Conservation (phyloP, 2,113 vertebrate species). For the Calidris pygmaea region DNA sequence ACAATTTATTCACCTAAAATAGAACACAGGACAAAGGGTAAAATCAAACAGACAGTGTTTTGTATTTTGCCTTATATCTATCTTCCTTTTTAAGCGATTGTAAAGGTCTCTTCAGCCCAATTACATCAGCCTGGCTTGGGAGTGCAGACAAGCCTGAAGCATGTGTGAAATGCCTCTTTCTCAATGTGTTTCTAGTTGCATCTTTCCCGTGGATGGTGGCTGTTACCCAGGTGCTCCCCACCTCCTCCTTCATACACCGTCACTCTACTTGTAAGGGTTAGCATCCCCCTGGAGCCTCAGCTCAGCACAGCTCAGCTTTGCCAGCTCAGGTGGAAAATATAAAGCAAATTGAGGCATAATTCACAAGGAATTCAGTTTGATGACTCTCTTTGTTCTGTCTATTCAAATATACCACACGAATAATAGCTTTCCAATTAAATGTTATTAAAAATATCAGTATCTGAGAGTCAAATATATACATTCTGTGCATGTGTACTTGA, state of each 20-base stretch:
- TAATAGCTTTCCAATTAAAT: background rate
- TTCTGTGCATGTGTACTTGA: background rate
- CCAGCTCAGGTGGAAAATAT: background rate
- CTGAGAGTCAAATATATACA: background rate
- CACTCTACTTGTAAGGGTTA: background rate
- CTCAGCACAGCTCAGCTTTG: background rate
- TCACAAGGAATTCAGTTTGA: background rate
- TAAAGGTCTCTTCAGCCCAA: background rate
- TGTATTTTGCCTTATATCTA: background rate
- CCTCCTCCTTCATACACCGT: background rate
- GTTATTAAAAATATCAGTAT: background rate
- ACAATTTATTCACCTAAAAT: background rate
- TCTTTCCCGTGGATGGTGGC: background rate
- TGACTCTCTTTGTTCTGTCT: background rate
- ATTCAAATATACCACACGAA: background rate
- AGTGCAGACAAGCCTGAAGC: background rate
- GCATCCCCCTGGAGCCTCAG: background rate
- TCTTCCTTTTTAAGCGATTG: background rate
- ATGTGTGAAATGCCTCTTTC: background rate
- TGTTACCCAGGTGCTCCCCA: background rate
- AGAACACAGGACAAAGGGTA: background rate
- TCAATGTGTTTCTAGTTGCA: background rate
- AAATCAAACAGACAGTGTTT: background rate
- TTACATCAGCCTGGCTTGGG: background rate
- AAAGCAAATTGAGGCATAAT: background rate